Conservation (phyloP, 2,113 vertebrate species). For the Sphyrna mokarran region DNA sequence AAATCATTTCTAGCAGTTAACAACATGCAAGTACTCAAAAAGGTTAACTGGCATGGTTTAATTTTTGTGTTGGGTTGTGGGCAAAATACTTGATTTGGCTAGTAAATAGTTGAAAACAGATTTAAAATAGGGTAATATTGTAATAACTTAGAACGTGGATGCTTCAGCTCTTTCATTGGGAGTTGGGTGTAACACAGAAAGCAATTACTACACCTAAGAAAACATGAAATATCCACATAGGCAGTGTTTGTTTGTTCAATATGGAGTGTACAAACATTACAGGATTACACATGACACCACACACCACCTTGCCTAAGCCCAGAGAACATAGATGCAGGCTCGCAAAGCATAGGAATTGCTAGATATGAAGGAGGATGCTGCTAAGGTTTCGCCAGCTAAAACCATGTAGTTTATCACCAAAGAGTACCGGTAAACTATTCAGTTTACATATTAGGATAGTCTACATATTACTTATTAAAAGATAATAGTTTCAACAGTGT, state of each 20-base stretch:
- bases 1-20: not conserved
- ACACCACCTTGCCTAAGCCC: not conserved
- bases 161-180: not conserved
- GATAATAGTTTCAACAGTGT: too few relatives aligned
- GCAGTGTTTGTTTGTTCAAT: not conserved
- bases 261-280: not conserved
- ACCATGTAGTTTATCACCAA: not conserved
- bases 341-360: not conserved
- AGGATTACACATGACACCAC: not conserved
- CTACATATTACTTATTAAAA: too few relatives aligned
- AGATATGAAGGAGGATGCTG: not conserved
- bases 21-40: not conserved
- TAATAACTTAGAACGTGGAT: not conserved
- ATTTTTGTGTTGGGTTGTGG: not conserved
- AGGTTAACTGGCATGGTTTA: not conserved
- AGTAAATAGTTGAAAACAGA: too few relatives aligned
- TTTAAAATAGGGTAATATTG: not conserved
- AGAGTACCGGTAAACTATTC: not conserved
- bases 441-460: not conserved
- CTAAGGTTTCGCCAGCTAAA: not conserved
- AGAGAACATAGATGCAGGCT: not conserved
- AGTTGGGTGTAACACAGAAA: not conserved
- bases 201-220: not conserved
- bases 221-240: not conserved
- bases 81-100: not conserved